Evolutionary conservation across 2,797 vertebrate species (phyloP), one percentile per base, ranked within the genome.

Genomic region (Pogoniulus pusillus): DNA sequence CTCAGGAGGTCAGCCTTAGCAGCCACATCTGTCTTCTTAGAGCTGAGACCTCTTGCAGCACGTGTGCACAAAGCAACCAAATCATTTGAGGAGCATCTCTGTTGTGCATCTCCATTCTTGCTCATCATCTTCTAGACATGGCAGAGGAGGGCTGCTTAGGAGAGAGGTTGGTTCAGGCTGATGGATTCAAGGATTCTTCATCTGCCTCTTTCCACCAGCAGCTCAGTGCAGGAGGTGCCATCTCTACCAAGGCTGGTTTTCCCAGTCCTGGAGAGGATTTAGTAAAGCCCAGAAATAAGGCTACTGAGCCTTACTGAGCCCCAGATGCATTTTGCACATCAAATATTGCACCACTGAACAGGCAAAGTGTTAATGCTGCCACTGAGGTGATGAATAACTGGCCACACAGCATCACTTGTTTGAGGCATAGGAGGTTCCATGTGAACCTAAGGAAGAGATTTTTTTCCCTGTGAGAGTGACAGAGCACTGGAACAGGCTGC

Each of bases 301-400:
- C 41, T 68, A 23, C 11, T 23, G 59, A 60, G 54, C 32, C 19
- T 65, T 32, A 8, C 18, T 14, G 43, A 87, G 58, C 22, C 49
- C n/a, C 16, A 10, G 53, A 23, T 24, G 17, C 2, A 3, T 57
- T 83, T 85, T 60, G 39, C 43, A 24, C 30, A 3, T 37, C 27
- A 49, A 62, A 19, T 35, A 54, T 16, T 29, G n/a, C 14, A 64
- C 9, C 14, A 26, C 2, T 71, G 54, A 81, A 41, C 0, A 0
- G 47, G n/a, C 34, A 78, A 39, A 19, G 15, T 45, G 17, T n/a
- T 66, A 66, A n/a, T 18, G 54, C 47, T 47, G 7, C 9, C 30
- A 19, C 22, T 34, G 89, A 79, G 72, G 47, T 43, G 30, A 66
- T 2, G 43, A 87, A 22, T 59, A 39, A 53, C 0, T 34, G 32